Percentiles rank a stretch among this genome's conserved stretches.
phyloP scores from a whole-genome alignment of 1,140 invertebrate genomes.

The Pogonomyrmex barbatus region DNA sequence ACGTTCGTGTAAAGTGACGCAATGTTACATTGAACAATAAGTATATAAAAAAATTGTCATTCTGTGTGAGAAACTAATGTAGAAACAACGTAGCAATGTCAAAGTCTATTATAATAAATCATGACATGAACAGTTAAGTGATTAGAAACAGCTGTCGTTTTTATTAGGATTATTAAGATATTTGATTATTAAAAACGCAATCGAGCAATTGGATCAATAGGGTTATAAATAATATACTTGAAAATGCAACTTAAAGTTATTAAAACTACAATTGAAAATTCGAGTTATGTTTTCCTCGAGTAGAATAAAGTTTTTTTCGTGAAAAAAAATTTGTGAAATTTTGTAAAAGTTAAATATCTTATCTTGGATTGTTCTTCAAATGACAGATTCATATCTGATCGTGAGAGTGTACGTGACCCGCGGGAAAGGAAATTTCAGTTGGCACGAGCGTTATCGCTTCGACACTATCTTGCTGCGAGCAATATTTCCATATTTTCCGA shows the following conservation, averaged over 20 bases:
- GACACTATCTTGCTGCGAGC: conserved; percentile 60
- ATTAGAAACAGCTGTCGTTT: neutral
- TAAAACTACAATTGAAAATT: neutral
- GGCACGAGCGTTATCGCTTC: conserved; percentile 61
- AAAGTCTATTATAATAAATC: neutral
- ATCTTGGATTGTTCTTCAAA: neutral
- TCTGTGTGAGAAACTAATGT: neutral
- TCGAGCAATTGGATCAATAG: too few species aligned
- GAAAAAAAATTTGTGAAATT: conserved; percentile 16
- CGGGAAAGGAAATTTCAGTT: conserved; percentile 71
- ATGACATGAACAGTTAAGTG: neutral
- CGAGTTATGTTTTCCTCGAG: neutral
- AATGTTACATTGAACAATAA: neutral
- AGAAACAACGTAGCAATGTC: neutral
- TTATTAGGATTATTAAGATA: neutral
- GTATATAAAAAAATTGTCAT: conserved; percentile 26
- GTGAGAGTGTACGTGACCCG: neutral
- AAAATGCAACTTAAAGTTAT: neutral
- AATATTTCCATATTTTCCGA: conserved; percentile 70
- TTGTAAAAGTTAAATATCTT: conserved; percentile 11
- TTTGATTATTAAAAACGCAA: neutral
- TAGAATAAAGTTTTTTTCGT: neutral
- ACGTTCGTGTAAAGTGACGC: neutral
- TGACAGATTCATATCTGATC: conserved; percentile 36
- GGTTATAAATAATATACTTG: neutral